phyloP scores from a whole-genome alignment of 2,888 invertebrate species.

The Drosophila mimica region DNA sequence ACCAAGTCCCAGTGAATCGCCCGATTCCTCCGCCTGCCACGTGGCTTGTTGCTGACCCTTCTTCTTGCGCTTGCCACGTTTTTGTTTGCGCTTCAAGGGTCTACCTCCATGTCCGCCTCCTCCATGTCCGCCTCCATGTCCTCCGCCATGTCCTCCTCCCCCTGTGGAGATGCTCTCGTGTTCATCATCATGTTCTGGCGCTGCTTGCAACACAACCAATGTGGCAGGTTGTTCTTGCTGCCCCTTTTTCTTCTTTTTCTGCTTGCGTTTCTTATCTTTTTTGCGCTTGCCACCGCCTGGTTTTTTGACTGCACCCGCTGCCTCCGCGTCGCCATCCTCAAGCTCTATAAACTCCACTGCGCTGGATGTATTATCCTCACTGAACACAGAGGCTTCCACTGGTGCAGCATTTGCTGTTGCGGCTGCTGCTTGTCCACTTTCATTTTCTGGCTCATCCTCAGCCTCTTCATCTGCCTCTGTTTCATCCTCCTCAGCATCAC shows the following conservation, averaged over 20 bases:
- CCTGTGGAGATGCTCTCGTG: conserved; percentile 39
- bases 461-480: conserved; percentile 77
- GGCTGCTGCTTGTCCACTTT: conserved; percentile 33
- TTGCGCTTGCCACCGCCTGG: conserved; percentile 74
- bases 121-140: conserved; percentile 37
- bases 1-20: conserved; percentile 71
- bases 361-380: conserved; percentile 53
- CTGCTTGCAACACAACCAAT: conserved; percentile 78
- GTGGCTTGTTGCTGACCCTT: conserved; percentile 64
- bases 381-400: conserved; percentile 52
- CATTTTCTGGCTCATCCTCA: conserved; percentile 54
- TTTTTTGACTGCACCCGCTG: conserved; percentile 55
- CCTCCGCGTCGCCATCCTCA: conserved; percentile 61
- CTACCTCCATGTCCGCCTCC: conserved; percentile 57
- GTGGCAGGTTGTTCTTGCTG: conserved; percentile 76
- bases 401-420: conserved; percentile 31
- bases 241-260: conserved; percentile 64
- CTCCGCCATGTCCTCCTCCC: conserved; percentile 49
- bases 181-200: conserved; percentile 68
- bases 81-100: conserved; percentile 76
- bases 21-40: conserved; percentile 54
- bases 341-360: conserved; percentile 82
- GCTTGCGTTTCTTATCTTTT: conserved; percentile 66
- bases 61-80: conserved; percentile 79
- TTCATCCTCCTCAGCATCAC: conserved; percentile 83